Base-by-base conservation (phyloP, 2,113 vertebrate species). In the Colaptes auratus region DNA sequence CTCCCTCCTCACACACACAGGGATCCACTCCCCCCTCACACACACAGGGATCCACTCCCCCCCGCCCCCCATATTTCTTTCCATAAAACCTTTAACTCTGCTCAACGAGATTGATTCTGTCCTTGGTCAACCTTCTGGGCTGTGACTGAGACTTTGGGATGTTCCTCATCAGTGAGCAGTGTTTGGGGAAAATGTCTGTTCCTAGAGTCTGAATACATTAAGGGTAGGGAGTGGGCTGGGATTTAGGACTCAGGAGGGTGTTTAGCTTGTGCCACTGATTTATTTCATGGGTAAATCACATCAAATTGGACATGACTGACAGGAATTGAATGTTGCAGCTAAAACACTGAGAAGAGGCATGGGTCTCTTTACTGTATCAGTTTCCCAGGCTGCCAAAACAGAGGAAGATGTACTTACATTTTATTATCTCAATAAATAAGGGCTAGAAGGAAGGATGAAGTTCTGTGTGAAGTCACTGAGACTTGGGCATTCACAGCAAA, bases 61-160 rank as follows among this genome's bases (percentile, higher is more conserved):
- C 2, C 36, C 36, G 9, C 8, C 39, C 39, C 39, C 39, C 10
- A 7, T 4, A 20, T 39, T 52, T 79, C 31, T 4, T 36, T 83
- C 46, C 36, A 76, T 85, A 70, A 96, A 88, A 85, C 11, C 58
- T 79, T 85, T 92, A 70, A 15, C 81, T 92, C 78, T 59, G 89
- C 88, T 73, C 75, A 86, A 56, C 95, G 82, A 82, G 30, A 75
- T 50, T 52, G 53, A 59, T 77, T 44, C 48, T 85, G 39, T 77
- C 75, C 48, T 78, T 27, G 60, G 42, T 72, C 71, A 60, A 88
- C 61, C 65, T 75, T 65, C 19, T 86, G 77, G 46, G 55, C 48
- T 82, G 67, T 14, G 27, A 4, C 1, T 6, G 28, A 70, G 86
- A 8, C 24, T 95, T 64, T 50, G 39, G 25, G 30, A 3, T 0